Evolutionary conservation across 2,113 vertebrate species (phyloP), one percentile per base, ranked within the genome.

Genomic region (Theristicus caerulescens): DNA sequence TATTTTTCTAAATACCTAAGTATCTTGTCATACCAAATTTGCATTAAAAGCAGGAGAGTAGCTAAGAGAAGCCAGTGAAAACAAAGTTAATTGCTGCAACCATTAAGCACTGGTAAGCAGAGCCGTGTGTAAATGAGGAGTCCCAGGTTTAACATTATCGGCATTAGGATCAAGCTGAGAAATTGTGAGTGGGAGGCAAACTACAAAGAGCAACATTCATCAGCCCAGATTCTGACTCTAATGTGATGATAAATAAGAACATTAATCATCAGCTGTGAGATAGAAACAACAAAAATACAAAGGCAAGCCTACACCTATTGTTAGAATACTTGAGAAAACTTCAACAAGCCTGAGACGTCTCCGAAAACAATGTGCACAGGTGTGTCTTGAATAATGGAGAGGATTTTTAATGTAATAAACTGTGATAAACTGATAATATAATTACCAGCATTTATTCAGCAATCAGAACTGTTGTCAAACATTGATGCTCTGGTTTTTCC

Each of bases 391-490:
- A 72, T 82, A 71, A 78, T 21, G 32, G 34, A 77, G 54, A 86
- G 88, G 46, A 44, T 36, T 90, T 91, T 78, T 74, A 74, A 74
- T 74, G 52, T 46, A 79, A 90, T 71, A 82, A 89, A 84, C 32
- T 19, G 61, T 51, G 57, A 67, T 74, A 91, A 89, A 78, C 29
- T 67, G 44, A 59, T 95, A 73, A 54, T n/a, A 34, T 64, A 82
- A 94, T 90, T 94, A 55, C 21, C 26, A 46, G n/a, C 59, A 79
- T 79, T 87, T 78, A 79, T 84, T 74, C 78, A 65, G 38, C 78
- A 93, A 52, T 91, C 57, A 93, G 38, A 90, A 32, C 51, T 92
- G 82, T 87, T 94, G 66, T 79, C 90, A 96, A 95, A 94, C 26
- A 92, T 8, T 32, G 54, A 47, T 67, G 65, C 12, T 67, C 16